Percentiles rank a stretch among this genome's conserved stretches.
phyloP scores from a whole-genome alignment of 30 jellyfish, hydroid and myxozoan species.

The Cassiopea andromeda region DNA sequence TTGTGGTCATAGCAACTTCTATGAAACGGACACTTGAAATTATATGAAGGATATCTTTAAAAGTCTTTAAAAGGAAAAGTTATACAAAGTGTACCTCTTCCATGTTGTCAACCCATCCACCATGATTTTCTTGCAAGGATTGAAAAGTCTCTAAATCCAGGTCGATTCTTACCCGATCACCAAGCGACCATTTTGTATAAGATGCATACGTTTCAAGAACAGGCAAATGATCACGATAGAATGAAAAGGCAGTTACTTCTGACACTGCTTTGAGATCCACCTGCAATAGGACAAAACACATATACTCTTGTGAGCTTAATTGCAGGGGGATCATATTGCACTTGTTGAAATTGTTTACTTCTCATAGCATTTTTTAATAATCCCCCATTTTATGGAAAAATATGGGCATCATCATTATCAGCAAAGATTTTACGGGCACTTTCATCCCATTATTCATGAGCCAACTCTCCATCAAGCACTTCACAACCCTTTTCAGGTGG shows the following conservation, averaged over 20 bases:
- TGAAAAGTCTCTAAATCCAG: neutral
- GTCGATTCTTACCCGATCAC: neutral
- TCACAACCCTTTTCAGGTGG: too few species aligned
- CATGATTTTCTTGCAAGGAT: constrained; percentile 7
- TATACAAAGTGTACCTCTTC: neutral
- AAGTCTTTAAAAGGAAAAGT: neutral
- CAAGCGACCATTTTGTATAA: neutral
- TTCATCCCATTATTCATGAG: too few species aligned
- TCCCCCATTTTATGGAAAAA: too few species aligned
- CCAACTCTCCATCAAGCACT: too few species aligned
- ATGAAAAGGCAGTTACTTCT: constrained; percentile 81
- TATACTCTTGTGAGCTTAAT: neutral
- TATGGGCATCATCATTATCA: too few species aligned
- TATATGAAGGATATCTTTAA: neutral
- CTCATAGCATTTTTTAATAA: too few species aligned
- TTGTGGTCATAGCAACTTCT: too few species aligned
- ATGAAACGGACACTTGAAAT: too few species aligned
- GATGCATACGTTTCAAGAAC: constrained; percentile 51
- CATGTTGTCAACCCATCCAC: constrained; percentile 11
- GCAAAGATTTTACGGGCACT: too few species aligned
- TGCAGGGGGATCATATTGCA: too few species aligned
- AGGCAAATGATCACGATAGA: constrained; percentile 90
- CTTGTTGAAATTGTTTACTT: too few species aligned
- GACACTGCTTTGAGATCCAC: constrained; percentile 79
- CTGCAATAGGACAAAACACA: constrained; percentile 1